A percentile compares a stretch with the other conserved stretches of the same genome.
phyloP scores from a whole-genome alignment of 2,888 invertebrate genomes.

The Melanchra persicariae region DNA sequence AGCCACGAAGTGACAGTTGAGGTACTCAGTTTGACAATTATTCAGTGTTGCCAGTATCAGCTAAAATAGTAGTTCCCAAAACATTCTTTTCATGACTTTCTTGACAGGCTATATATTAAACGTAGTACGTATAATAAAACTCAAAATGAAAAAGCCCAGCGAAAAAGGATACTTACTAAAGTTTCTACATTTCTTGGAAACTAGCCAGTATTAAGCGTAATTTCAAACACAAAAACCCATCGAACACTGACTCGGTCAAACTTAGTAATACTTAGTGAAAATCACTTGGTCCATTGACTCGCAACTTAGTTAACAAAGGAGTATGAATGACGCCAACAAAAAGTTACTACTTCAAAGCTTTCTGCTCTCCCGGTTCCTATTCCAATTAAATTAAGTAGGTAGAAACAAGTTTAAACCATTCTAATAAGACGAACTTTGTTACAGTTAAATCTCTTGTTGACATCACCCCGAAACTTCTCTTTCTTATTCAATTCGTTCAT shows the following conservation, averaged over 20 bases:
- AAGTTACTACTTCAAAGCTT: slow-evolving; percentile 47
- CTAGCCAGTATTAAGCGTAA: not conserved
- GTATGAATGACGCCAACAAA: slow-evolving; percentile 33
- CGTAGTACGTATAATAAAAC: too few relatives aligned
- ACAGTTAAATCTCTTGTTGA: slow-evolving; percentile 59
- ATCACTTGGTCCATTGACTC: slow-evolving; percentile 12
- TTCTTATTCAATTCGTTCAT: slow-evolving; percentile 42
- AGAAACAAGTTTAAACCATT: slow-evolving; percentile 47
- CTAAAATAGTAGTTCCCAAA: too few relatives aligned
- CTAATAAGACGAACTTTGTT: slow-evolving; percentile 54
- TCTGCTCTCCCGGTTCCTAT: slow-evolving; percentile 39
- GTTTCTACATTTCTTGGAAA: too few relatives aligned
- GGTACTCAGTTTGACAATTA: too few relatives aligned
- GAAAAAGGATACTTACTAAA: too few relatives aligned
- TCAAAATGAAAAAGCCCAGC: too few relatives aligned
- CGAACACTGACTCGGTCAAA: not conserved
- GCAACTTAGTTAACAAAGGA: slow-evolving; percentile 27
- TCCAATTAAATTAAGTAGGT: slow-evolving; percentile 51
- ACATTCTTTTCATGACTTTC: too few relatives aligned
- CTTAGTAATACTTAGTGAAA: slow-evolving; percentile 16
- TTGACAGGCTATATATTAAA: too few relatives aligned
- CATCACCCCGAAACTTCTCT: slow-evolving; percentile 34
- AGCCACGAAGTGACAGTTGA: too few relatives aligned
- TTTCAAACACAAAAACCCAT: not conserved
- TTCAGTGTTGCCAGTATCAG: too few relatives aligned